Conservation (phyloP, 2,797 vertebrate species). For the Cyclopterus lumpus region DNA sequence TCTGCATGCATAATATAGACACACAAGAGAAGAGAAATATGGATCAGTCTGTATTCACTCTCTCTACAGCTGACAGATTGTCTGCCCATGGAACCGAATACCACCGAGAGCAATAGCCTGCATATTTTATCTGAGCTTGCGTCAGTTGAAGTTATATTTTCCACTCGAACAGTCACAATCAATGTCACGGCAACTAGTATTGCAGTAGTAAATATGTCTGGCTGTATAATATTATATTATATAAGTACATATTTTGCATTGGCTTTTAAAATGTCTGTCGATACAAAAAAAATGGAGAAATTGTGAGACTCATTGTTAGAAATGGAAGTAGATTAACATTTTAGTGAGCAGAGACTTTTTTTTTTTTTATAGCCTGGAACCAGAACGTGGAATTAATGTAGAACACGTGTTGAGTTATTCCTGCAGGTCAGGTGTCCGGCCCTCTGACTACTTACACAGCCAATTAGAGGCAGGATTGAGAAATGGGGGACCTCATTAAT, state of each 20-base stretch:
- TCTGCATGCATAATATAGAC: slow-evolving; percentile 49
- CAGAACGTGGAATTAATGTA: neutral
- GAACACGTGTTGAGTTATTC: neutral
- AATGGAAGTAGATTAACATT: neutral
- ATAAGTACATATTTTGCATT: neutral
- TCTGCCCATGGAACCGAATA: slow-evolving; percentile 33
- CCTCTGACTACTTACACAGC: neutral
- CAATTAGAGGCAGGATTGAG: neutral
- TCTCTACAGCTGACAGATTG: slow-evolving; percentile 23
- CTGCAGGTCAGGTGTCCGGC: neutral
- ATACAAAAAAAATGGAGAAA: neutral
- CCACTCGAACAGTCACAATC: slow-evolving; percentile 33
- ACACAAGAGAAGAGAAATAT: slow-evolving; percentile 33
- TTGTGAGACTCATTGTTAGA: too few relatives aligned
- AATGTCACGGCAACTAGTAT: neutral
- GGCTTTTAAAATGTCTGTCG: neutral
- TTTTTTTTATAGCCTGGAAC: neutral
- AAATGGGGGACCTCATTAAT: neutral
- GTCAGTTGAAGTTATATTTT: slow-evolving; percentile 32
- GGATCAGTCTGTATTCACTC: slow-evolving; percentile 38
- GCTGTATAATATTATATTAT: neutral
- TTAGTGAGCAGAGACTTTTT: neutral
- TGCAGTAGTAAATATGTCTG: slow-evolving; percentile 2
- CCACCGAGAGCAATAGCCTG: slow-evolving; percentile 4
- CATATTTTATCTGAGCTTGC: slow-evolving; percentile 30